Conservation (phyloP, 2,113 vertebrate genomes). For the Camelus dromedarius region DNA sequence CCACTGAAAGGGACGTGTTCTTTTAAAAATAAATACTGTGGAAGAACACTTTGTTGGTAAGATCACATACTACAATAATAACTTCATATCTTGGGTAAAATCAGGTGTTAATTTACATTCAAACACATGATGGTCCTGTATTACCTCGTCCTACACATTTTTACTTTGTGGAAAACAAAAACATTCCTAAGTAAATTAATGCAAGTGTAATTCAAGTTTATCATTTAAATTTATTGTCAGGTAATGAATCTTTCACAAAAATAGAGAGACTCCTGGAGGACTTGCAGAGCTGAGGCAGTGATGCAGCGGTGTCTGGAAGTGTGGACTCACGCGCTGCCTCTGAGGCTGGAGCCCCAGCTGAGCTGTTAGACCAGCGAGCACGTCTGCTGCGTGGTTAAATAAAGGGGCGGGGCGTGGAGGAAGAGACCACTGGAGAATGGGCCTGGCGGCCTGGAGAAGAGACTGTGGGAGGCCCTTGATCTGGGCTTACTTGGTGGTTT, state of each 20-base stretch:
- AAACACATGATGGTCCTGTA: not conserved
- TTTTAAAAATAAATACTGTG: not conserved
- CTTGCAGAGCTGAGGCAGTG: conserved; percentile 55
- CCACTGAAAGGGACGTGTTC: not conserved
- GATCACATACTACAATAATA: not conserved
- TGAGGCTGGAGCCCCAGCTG: not conserved
- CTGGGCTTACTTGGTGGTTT: not conserved
- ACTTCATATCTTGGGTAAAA: not conserved
- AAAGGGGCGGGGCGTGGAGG: not conserved
- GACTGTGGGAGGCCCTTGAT: fast-evolving
- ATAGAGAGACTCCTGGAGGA: conserved; percentile 59
- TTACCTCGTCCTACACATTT: not conserved
- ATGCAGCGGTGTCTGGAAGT: not conserved
- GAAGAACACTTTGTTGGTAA: not conserved
- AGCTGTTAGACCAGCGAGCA: not conserved
- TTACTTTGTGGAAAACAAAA: not conserved
- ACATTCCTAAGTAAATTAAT: conserved; percentile 24
- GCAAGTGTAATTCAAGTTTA: not conserved
- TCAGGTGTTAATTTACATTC: conserved; percentile 21
- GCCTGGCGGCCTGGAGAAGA: not conserved
- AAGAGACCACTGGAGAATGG: not conserved
- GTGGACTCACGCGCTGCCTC: not conserved
- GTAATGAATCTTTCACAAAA: conserved; percentile 75
- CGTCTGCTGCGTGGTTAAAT: not conserved
- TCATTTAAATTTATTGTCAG: conserved; percentile 14